A percentile compares a stretch with the other conserved stretches of the same genome.
Evolutionary conservation across 2,797 vertebrate genomes (phyloP).

Genomic region (Centropyge bicolor): DNA sequence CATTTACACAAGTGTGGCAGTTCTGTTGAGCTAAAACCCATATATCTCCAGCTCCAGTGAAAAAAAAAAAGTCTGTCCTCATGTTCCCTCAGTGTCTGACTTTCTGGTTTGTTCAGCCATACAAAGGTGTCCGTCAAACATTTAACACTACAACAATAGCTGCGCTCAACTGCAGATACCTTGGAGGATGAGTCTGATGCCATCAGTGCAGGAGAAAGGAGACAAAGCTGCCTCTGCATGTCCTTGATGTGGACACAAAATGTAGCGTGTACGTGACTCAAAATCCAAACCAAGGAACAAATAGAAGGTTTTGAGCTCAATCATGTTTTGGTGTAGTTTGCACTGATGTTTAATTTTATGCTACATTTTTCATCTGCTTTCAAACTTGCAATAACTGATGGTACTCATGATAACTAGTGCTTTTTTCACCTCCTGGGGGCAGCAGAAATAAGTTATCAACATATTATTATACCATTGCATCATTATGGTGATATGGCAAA

Average conservation of each 20-base stretch:
- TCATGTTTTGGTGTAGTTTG: too few species aligned
- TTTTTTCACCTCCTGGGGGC: too few species aligned
- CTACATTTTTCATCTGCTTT: background rate
- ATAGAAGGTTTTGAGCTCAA: background rate
- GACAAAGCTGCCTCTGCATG: background rate
- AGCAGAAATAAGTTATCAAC: too few species aligned
- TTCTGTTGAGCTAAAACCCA: background rate
- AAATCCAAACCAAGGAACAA: background rate
- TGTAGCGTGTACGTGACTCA: background rate
- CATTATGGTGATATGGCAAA: too few species aligned
- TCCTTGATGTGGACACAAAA: slow-evolving; percentile 10
- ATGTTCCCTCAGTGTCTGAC: background rate
- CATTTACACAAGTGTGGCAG: background rate
- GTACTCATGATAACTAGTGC: too few species aligned
- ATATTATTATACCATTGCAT: too few species aligned
- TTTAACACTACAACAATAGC: background rate
- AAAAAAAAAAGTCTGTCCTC: background rate
- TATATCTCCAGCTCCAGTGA: background rate
- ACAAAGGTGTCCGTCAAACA: slow-evolving; percentile 19
- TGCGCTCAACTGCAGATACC: background rate
- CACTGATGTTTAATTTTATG: background rate
- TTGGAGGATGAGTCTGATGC: slow-evolving; percentile 1
- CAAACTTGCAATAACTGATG: background rate
- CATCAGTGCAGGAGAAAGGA: slow-evolving; percentile 8
- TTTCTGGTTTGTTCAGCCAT: background rate